These are phyloP conservation scores for Archips xylosteana DNA, from an alignment of 2,888 invertebrate species.

Conservation along the genomic window DNA sequence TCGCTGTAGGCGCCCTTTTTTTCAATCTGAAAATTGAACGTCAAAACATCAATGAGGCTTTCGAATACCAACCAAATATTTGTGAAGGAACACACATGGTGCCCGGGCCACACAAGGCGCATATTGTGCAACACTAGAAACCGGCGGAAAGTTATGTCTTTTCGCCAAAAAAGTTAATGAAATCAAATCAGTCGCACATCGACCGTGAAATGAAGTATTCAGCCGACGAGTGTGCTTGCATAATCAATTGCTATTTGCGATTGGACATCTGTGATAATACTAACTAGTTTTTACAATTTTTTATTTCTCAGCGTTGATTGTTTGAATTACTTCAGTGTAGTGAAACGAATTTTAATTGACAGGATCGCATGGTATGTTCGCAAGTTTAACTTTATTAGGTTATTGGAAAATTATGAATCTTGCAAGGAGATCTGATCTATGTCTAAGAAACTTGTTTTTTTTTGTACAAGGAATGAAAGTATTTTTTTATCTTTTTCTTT, in stretches of 20 bases:
- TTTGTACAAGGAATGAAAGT: too few relatives aligned
- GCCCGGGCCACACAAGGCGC: slow-evolving; percentile 77
- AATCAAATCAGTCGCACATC: slow-evolving; percentile 71
- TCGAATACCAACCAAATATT: slow-evolving; percentile 79
- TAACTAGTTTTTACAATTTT: background rate
- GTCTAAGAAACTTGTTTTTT: too few relatives aligned
- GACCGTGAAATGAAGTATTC: slow-evolving; percentile 73
- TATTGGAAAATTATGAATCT: too few relatives aligned
- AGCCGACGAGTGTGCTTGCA: slow-evolving; percentile 53
- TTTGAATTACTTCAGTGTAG: background rate
- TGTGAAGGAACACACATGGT: slow-evolving; percentile 74
- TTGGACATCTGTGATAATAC: slow-evolving; percentile 35
- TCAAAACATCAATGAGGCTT: slow-evolving; percentile 78
- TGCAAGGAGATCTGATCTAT: too few relatives aligned
- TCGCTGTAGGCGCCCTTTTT: slow-evolving; percentile 66
- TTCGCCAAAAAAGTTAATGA: slow-evolving; percentile 68
- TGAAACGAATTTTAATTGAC: background rate
- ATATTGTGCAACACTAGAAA: slow-evolving; percentile 73
- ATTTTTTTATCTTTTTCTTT: too few relatives aligned
- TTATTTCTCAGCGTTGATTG: background rate
- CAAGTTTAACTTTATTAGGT: too few relatives aligned
- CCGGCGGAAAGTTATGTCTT: slow-evolving; percentile 63
- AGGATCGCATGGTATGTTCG: background rate
- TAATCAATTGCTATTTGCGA: slow-evolving; percentile 67
- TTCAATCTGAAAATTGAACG: slow-evolving; percentile 64